Evolutionary conservation across 2,113 vertebrate species (phyloP), one percentile per base, ranked within the genome.

Genomic region (Balaenoptera acutorostrata): DNA sequence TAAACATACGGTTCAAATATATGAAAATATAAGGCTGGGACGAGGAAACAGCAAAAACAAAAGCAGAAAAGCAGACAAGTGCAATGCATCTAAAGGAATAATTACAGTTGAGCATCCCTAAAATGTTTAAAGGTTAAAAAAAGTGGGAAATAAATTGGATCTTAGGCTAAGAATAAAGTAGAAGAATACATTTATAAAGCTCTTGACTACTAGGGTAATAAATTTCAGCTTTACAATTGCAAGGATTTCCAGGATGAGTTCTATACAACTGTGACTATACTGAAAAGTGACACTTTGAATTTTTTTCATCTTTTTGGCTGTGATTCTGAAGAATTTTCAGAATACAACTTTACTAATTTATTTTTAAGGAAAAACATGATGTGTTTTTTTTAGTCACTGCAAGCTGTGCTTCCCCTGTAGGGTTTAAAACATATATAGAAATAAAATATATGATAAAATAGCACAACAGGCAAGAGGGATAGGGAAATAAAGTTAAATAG

Each of bases 331-430:
- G 90, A 96, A 94, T 89, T 95, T 96, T 86, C 85, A 96, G 90
- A 90, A 94, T 83, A 55, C 46, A 83, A 49, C 81, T 90, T 96
- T 68, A 95, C 86, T 93, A 93, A 97, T 57, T 93, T 97, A 88
- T 97, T 72, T 94, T 86, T 59, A 96, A 96, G 77, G 33, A 97
- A 72, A 77, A 78, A 94, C 72, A 68, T 46, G 44, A 83, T 78
- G 39, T 86, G n/a, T 39, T 95, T 94, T 84, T 95, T 95, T 93
- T 80, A 97, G 82, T 86, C 83, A 80, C n/a, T 91, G 44, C 95
- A 96, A 97, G 85, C 95, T 97, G 93, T 97, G 88, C 82, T 96
- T 96, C 41, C 81, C 95, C 91, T 94, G 89, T 82, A 96, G 88
- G 77, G 78, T 87, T 89, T 91, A 86, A 95, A 97, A 83, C 87